These are phyloP conservation scores for Ypsolopha sequella DNA, from an alignment of 2,888 invertebrate species.

Conservation along the genomic window DNA sequence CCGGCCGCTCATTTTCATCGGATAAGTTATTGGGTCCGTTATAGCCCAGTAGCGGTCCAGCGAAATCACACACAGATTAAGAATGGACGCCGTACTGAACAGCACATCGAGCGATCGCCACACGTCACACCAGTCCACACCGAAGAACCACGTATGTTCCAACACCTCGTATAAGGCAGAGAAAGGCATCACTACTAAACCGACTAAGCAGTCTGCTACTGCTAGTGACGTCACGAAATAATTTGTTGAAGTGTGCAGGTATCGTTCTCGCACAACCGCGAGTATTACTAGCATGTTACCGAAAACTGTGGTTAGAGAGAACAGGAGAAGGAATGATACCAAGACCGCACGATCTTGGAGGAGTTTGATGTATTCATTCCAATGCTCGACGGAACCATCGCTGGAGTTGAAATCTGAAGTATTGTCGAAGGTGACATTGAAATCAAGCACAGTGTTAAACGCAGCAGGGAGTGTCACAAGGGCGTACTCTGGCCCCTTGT, in stretches of 20 bases:
- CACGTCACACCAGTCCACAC: conserved; percentile 96
- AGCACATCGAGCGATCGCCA: conserved; percentile 98
- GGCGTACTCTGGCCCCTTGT: conserved; percentile 43
- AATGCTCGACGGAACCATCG: conserved; percentile 35
- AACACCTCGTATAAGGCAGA: conserved; percentile 91
- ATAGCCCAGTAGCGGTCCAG: conserved; percentile 99
- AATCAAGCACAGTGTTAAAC: conserved; percentile 39
- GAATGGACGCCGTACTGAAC: conserved; percentile 96
- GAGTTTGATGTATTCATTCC: conserved; percentile 59
- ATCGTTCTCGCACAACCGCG: conserved; percentile 92
- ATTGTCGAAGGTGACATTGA: conserved; percentile 46
- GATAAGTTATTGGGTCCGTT: conserved; percentile 97
- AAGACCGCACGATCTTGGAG: conserved; percentile 79
- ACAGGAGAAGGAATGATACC: conserved; percentile 85
- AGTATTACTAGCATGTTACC: conserved; percentile 95
- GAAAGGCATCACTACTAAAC: conserved; percentile 98
- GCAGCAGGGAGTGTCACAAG: conserved; percentile 28
- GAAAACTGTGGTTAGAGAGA: conserved; percentile 93
- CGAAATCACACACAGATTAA: conserved; percentile 97
- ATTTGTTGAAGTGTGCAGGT: conserved; percentile 96
- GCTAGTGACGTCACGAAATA: conserved; percentile 98
- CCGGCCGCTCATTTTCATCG: conserved; percentile 91
- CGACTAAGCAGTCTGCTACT: conserved; percentile 96
- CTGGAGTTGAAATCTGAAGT: conserved; percentile 34
- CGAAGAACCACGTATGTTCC: conserved; percentile 94